Evolutionary conservation across 2,113 vertebrate genomes (phyloP), one percentile per base, ranked within the genome.

Genomic region (Stictonetta naevosa): DNA sequence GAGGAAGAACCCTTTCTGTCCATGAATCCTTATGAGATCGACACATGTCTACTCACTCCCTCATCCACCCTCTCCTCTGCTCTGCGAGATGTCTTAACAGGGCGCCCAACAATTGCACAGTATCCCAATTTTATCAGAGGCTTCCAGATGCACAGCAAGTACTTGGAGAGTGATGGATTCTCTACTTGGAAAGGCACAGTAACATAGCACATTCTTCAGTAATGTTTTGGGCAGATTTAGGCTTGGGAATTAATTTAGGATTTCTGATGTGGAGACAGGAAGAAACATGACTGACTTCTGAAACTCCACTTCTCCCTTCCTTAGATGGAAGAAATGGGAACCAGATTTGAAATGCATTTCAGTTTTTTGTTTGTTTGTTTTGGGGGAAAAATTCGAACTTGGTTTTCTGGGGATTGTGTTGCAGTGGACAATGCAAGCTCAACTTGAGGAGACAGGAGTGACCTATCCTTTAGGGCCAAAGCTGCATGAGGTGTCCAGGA

Each of bases 91-190:
- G 95, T 98, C 66, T 93, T 98, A 91, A 98, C 97, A 7, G 94
- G 94, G 66, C 97, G 11, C 67, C 98, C 92, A 88, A 97, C 92
- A 44, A 95, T 98, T 97, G 92, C 93, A 64, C 77, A 85, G 85
- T 97, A 86, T 66, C 92, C 97, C 52, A 98, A 98, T 95, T 98
- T 98, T 84, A 97, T 98, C 74, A 94, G 76, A 55, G 98, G 98
- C 38, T 97, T 98, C 72, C 98, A 98, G 71, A 83, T 98, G 92
- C 98, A 98, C 91, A 96, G 19, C 68, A 93, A 97, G 42, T 98
- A 98, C 93, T 29, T 81, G 55, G 48, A 88, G 68, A 97, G 98
- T 40, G 94, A 96, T 68, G 94, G 92, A 66, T 98, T 98, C 95
- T 96, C 96, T 26, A 96, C 94, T 4, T 98, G 98, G 98, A 97